Evolutionary conservation across 2,888 invertebrate genomes (phyloP), one percentile per base, ranked within the genome.

Genomic region (Watsonalla cultraria): DNA sequence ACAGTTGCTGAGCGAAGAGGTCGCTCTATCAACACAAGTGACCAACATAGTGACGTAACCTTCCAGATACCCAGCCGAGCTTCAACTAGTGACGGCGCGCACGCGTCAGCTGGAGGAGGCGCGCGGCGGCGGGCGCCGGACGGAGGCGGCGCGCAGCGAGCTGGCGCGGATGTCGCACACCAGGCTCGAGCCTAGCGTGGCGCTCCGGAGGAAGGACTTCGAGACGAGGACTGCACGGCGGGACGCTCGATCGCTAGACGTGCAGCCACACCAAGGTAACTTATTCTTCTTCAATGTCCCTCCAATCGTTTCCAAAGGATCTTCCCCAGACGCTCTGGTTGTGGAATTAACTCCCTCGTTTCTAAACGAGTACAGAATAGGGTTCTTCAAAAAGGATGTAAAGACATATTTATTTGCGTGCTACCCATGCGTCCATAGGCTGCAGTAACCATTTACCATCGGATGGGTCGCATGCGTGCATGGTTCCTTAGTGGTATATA

Each of bases 51-150:
- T 34, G 52, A 15, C 9, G 51, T 14, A 9, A 0, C 5, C 35
- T 61, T 56, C n/a, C 72, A 91, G 91, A 70, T 90, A 90, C 74
- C 85, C 86, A 53, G 82, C 71, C 53, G 91, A 91, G 65, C 84
- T 94, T 47, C 94, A 95, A 74, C 91, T 95, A 56, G 96, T 96
- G 45, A 94, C 94, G 13, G 93, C 93, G 52, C 90, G 95, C 37
- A 94, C 95, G 9, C 92, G 93, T 62, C 95, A 95, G 78, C 94
- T 96, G 67, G 96, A 96, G 70, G 91, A 92, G 65, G 91, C 94
- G 24, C 86, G 92, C 2, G 93, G 93, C 47, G 94, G 92, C 46
- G 92, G 92, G 57, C 92, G 94, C 64, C 91, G 94, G 52, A 94
- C 94, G 35, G 93, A 93, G 68, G 92, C 93, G 51, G 94, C 93